phyloP scores from a whole-genome alignment of 2,797 vertebrate species.

The Sparus aurata region DNA sequence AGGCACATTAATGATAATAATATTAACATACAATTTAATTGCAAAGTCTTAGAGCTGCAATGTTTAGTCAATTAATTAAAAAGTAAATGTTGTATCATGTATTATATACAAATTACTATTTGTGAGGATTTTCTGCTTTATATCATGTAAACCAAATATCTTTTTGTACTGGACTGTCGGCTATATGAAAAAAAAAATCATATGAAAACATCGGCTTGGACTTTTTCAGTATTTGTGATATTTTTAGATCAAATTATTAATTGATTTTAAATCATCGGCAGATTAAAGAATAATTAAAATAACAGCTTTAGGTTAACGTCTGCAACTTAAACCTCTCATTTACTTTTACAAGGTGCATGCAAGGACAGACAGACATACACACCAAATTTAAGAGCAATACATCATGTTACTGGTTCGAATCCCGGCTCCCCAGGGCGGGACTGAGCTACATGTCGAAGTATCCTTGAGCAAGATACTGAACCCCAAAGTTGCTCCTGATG shows the following conservation, averaged over 20 bases:
- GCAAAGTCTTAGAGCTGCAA: background rate
- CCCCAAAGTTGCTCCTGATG: too few species aligned
- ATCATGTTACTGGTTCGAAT: too few species aligned
- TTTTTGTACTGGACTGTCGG: background rate
- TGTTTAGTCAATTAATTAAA: background rate
- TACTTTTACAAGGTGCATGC: background rate
- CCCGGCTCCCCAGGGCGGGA: too few species aligned
- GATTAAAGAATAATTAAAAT: background rate
- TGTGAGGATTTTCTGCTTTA: background rate
- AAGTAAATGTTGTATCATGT: too few species aligned
- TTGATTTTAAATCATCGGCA: background rate
- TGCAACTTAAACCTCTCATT: background rate
- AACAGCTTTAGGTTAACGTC: background rate
- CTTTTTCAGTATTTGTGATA: background rate
- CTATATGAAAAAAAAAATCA: background rate
- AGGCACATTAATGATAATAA: background rate
- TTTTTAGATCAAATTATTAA: background rate
- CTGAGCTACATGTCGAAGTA: too few species aligned
- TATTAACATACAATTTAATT: background rate
- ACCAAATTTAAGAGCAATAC: constrained; percentile 38
- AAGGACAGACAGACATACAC: background rate
- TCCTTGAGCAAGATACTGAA: too few species aligned
- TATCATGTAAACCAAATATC: background rate
- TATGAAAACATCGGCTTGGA: background rate
- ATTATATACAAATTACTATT: too few species aligned